phyloP scores from a whole-genome alignment of 2,888 invertebrate species.

The Tipula vernalis region DNA sequence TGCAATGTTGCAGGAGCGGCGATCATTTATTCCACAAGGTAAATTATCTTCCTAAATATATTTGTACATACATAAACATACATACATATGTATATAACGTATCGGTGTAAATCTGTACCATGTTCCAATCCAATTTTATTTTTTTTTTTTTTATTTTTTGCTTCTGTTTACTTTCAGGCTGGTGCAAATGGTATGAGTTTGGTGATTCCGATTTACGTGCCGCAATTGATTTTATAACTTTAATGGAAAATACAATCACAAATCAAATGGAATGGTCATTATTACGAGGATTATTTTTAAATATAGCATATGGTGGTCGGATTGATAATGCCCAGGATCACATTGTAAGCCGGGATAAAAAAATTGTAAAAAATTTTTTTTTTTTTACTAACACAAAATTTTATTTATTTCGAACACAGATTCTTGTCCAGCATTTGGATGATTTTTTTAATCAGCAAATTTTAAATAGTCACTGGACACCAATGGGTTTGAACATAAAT shows the following conservation, averaged over 20 bases:
- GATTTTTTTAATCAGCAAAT: conserved; percentile 46
- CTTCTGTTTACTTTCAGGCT: conserved; percentile 40
- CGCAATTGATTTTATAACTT: conserved; percentile 45
- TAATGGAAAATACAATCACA: conserved; percentile 30
- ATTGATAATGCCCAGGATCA: conserved; percentile 66
- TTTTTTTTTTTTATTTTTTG: neutral
- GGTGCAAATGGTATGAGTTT: conserved; percentile 84
- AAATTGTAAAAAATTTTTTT: conserved; percentile 39
- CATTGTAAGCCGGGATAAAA: conserved; percentile 12
- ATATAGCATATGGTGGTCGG: conserved; percentile 75
- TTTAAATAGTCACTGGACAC: conserved; percentile 45
- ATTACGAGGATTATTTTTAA: conserved; percentile 61
- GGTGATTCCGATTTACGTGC: conserved; percentile 68
- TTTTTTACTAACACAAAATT: neutral
- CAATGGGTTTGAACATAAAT: conserved; percentile 36
- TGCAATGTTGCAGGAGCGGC: conserved; percentile 79
- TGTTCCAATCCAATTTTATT: neutral
- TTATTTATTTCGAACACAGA: conserved; percentile 5
- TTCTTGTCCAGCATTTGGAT: conserved; percentile 43
- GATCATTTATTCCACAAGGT: conserved; percentile 79
- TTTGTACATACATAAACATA: too few relatives aligned
- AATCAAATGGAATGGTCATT: conserved; percentile 50
- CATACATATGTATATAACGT: too few relatives aligned
- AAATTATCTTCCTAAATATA: neutral
- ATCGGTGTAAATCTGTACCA: neutral